These are phyloP conservation scores for Battus philenor DNA, from an alignment of 1,140 invertebrate genomes.

Conservation along the genomic window DNA sequence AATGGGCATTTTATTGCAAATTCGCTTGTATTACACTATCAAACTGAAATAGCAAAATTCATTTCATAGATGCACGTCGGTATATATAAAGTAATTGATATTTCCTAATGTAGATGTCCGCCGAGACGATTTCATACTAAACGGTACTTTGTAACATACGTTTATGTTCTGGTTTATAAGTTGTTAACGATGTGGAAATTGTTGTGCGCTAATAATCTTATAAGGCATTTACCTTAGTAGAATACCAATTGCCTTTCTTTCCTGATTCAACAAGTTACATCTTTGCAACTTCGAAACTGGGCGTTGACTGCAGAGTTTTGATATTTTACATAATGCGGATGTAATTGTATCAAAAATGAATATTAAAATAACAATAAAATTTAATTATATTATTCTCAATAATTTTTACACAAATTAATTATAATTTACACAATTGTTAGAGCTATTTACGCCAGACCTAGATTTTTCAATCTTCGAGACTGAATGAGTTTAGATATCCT, in stretches of 20 bases:
- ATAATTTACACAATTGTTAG: too few relatives aligned
- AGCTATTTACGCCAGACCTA: too few relatives aligned
- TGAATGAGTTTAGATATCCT: too few relatives aligned
- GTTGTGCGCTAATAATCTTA: background rate
- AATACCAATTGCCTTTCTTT: background rate
- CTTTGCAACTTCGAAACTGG: too few relatives aligned
- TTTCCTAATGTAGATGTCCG: background rate
- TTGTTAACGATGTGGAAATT: background rate
- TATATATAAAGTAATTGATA: background rate
- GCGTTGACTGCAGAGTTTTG: too few relatives aligned
- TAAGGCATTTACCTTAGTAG: background rate
- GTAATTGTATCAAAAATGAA: too few relatives aligned
- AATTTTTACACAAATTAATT: too few relatives aligned
- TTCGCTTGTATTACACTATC: conserved; percentile 7
- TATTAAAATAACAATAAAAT: background rate
- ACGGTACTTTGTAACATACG: background rate
- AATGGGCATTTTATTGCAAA: conserved; percentile 5
- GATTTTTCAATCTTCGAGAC: too few relatives aligned
- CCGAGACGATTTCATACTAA: background rate
- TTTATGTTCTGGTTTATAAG: background rate
- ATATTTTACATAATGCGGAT: too few relatives aligned
- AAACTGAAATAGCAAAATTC: conserved; percentile 1
- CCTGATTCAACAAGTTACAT: too few relatives aligned
- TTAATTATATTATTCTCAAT: too few relatives aligned
- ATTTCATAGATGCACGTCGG: background rate